A percentile compares a stretch with the other conserved stretches of the same genome.
phyloP scores from a whole-genome alignment of 2,113 vertebrate species.

The Canis aureus region DNA sequence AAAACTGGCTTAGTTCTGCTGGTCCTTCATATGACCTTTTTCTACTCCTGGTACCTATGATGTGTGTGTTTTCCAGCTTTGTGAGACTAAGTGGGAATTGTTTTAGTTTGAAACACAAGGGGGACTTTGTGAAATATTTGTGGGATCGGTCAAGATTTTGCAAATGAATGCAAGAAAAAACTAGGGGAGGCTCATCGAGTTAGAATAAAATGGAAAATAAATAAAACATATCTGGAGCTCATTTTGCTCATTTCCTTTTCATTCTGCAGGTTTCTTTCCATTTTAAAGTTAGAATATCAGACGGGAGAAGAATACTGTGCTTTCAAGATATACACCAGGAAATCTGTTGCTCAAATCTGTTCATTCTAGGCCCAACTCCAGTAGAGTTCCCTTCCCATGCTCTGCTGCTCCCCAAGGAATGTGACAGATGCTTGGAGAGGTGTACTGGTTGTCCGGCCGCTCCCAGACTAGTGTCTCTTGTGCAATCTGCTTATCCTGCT shows the following conservation, averaged over 20 bases:
- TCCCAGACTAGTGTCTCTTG: accelerated
- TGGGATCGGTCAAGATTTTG: not conserved
- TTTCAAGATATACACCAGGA: not conserved
- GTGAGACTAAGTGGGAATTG: not conserved
- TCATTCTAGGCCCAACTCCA: not conserved
- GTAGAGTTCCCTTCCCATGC: not conserved
- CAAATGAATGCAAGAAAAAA: not conserved
- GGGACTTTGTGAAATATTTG: not conserved
- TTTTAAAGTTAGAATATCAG: not conserved
- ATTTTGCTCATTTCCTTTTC: not conserved
- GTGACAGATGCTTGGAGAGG: not conserved
- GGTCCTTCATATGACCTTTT: not conserved
- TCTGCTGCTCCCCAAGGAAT: not conserved
- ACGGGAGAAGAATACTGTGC: not conserved
- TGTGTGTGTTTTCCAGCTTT: not conserved
- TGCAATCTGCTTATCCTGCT: not conserved
- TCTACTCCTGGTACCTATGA: no score
- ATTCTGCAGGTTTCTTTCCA: not conserved
- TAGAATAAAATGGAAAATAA: not conserved
- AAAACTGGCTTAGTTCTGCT: not conserved
- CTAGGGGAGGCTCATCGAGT: not conserved
- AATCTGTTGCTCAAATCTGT: not conserved
- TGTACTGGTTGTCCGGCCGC: not conserved
- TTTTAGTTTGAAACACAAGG: not conserved
- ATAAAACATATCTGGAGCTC: not conserved